These are phyloP conservation scores for Pandemis cinnamomeana DNA, from an alignment of 2,888 invertebrate genomes.

Conservation along the genomic window DNA sequence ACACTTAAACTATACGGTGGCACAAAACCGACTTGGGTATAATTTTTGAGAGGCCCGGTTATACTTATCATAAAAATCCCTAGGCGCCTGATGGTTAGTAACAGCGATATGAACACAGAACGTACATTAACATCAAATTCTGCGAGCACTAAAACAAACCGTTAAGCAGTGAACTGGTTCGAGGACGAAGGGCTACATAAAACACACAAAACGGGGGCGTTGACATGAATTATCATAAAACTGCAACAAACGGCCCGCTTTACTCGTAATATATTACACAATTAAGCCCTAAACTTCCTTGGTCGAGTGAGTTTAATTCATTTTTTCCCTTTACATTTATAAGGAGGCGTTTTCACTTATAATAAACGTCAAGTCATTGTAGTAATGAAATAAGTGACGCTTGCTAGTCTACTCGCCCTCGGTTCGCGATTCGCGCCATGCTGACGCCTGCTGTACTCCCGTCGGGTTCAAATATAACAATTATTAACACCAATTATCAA, in stretches of 20 bases:
- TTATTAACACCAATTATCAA: conserved; percentile 32
- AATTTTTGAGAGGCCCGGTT: conserved; percentile 12
- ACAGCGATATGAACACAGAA: conserved; percentile 40
- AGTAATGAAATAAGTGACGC: conserved; percentile 71
- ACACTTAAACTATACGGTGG: not conserved
- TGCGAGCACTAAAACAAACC: conserved; percentile 61
- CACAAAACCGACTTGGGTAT: not conserved
- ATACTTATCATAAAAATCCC: conserved; percentile 33
- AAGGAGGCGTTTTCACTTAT: conserved; percentile 76
- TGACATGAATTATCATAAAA: conserved; percentile 64
- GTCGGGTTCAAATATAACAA: conserved; percentile 29
- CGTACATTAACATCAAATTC: conserved; percentile 60
- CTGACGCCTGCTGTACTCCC: conserved; percentile 43
- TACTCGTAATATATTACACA: conserved; percentile 67
- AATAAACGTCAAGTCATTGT: conserved; percentile 79
- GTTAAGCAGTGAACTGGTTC: conserved; percentile 55
- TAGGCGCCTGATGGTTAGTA: conserved; percentile 32
- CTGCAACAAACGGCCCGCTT: conserved; percentile 59
- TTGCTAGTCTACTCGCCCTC: conserved; percentile 55
- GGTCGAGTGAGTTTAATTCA: conserved; percentile 66
- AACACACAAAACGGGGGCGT: conserved; percentile 53
- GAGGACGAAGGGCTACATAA: conserved; percentile 49
- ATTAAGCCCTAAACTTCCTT: conserved; percentile 66
- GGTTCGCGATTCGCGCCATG: conserved; percentile 40
- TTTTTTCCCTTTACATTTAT: conserved; percentile 69